phyloP scores from a whole-genome alignment of 2,888 invertebrate genomes.

The Aphrophora alni region DNA sequence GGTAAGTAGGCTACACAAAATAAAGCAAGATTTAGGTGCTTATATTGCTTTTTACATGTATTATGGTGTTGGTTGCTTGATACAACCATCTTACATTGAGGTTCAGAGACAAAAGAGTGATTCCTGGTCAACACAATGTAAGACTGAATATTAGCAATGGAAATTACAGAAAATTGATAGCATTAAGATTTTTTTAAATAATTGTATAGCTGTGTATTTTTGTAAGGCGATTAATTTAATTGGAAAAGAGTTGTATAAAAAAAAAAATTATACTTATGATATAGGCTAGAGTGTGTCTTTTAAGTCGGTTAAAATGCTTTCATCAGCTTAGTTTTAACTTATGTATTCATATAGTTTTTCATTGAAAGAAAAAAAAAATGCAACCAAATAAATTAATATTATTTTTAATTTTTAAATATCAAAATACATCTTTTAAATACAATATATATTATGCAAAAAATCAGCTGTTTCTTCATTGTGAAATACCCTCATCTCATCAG shows the following conservation, averaged over 20 bases:
- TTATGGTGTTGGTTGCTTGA: not conserved
- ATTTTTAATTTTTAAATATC: not conserved
- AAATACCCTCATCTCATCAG: not conserved
- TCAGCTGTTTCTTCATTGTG: not conserved
- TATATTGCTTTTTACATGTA: not conserved
- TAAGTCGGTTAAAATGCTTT: not conserved
- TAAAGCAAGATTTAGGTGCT: not conserved
- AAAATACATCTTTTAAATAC: slow-evolving; percentile 6
- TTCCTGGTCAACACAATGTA: slow-evolving; percentile 6
- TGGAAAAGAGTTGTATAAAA: not conserved
- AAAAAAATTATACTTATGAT: not conserved
- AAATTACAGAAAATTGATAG: not conserved
- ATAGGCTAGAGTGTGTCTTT: not conserved
- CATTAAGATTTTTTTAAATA: not conserved
- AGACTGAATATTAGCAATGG: not conserved
- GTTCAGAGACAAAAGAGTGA: slow-evolving; percentile 3
- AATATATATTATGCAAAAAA: slow-evolving; percentile 2
- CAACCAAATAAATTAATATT: slow-evolving; percentile 2
- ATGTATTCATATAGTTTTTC: not conserved
- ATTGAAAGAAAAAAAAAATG: not conserved
- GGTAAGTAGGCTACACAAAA: not conserved
- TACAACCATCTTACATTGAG: slow-evolving; percentile 3
- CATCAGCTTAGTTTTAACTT: not conserved
- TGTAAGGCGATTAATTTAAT: slow-evolving; percentile 4
- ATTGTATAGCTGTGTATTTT: slow-evolving; percentile 9